phyloP scores from a whole-genome alignment of 92 coral and sea anemone genomes.

The Umimayanthus chanpuru region DNA sequence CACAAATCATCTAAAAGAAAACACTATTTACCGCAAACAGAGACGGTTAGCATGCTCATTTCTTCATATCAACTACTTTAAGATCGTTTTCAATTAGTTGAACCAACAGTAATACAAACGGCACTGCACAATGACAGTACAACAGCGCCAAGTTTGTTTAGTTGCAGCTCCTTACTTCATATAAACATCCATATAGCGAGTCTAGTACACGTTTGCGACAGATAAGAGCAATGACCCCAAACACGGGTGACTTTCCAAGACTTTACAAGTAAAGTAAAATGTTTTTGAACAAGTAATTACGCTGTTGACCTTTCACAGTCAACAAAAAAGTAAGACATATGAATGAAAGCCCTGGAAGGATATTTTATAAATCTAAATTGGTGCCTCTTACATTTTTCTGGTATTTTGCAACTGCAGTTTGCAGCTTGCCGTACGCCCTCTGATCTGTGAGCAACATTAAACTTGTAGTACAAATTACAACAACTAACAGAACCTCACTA shows the following conservation, averaged over 20 bases:
- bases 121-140: no score
- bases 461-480: no score
- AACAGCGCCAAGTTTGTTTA: background rate
- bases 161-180: background rate
- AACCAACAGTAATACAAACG: no score
- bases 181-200: background rate
- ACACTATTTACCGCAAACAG: no score
- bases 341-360: constrained; percentile 24
- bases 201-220: background rate
- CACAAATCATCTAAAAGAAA: background rate
- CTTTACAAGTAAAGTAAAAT: constrained; percentile 12
- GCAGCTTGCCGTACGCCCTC: no score
- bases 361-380: constrained; percentile 12
- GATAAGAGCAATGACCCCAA: background rate
- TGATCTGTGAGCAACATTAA: no score
- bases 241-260: constrained; percentile 19
- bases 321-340: background rate
- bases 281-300: constrained; percentile 24
- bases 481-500: no score
- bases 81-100: no score
- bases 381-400: constrained; percentile 1
- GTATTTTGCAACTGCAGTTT: constrained; percentile 24
- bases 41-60: no score
- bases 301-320: background rate
- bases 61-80: no score